These are phyloP conservation scores for Scelioninae gen. 2 DNA, from an alignment of 2,888 invertebrate species.

Conservation along the genomic window DNA sequence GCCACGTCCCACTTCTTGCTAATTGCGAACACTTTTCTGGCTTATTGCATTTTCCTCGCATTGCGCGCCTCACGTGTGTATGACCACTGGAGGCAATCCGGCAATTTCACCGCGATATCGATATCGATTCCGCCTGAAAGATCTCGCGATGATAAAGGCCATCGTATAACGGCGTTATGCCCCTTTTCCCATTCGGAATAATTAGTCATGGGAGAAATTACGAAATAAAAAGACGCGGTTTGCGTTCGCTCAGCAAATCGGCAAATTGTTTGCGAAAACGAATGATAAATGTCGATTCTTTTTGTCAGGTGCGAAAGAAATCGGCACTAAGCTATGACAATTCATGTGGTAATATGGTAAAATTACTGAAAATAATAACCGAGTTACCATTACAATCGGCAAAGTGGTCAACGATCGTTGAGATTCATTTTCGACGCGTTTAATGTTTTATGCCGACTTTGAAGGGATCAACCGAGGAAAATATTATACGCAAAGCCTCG, in stretches of 20 bases:
- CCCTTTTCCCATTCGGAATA: conserved; percentile 6
- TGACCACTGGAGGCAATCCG: conserved; percentile 18
- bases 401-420: neutral
- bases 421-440: neutral
- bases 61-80: conserved; percentile 17
- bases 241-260: too few relatives aligned
- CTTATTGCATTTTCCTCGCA: conserved; percentile 62
- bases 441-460: conserved; percentile 32
- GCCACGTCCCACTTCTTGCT: conserved; percentile 60
- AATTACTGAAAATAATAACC: too few relatives aligned
- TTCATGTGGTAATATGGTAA: too few relatives aligned
- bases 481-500: conserved; percentile 48
- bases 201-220: too few relatives aligned
- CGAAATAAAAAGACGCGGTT: too few relatives aligned
- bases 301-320: too few relatives aligned
- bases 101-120: conserved; percentile 15
- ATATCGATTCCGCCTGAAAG: conserved; percentile 39
- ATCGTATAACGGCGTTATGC: conserved; percentile 26
- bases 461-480: conserved; percentile 37
- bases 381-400: neutral
- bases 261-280: too few relatives aligned
- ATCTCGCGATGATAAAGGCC: conserved; percentile 40
- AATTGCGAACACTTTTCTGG: conserved; percentile 66
- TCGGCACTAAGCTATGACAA: too few relatives aligned
- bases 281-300: too few relatives aligned